Evolutionary conservation across 2,888 invertebrate species (phyloP), one percentile per base, ranked within the genome.

Genomic region (Himalopsyche anomala): DNA sequence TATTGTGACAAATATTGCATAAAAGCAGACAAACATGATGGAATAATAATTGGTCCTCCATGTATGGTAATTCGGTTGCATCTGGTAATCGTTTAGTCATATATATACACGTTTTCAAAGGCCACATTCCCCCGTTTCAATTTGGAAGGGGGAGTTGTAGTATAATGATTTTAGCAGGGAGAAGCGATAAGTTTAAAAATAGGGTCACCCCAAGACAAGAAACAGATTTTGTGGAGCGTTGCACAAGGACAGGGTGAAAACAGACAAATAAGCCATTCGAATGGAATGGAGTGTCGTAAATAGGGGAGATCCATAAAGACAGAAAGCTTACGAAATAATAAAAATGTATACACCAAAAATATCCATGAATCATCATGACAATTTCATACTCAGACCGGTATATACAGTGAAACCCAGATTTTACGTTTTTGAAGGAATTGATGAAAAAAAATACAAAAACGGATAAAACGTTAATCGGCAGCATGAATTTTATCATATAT

Each of bases 131-230:
- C 51, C 74, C 36, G n/a, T 38, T 74, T 74, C 74, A 74, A 74
- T 74, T 74, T 38, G 15, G 12, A 1, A 11, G 38, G 74, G 74
- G 74, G 74, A 74, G 74, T 38, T 36, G 19, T 15, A 36, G 6
- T 3, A 74, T 74, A 74, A 74, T 74, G 74, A 74, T 74, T 74
- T 15, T 5, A 74, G 12, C 74, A 74, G 74, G 36, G 74, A 74
- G 74, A n/a, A 62, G 74, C 74, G 74, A 74, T 74, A 36, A 28
- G 74, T 74, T 74, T 74, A 74, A 74, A 74, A 74, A 74, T 74
- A 74, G 74, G 74, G 74, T 74, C 74, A 74, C 74, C 74, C 74
- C 74, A 38, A 74, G 74, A 74, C 15, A 74, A 74, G 74, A 74
- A 74, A 74, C 74, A 74, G 74, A 74, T 74, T 74, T 38, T 36